Percentiles rank a stretch among this genome's conserved stretches.
phyloP scores from a whole-genome alignment of 2,113 vertebrate genomes.

The Sitta europaea region DNA sequence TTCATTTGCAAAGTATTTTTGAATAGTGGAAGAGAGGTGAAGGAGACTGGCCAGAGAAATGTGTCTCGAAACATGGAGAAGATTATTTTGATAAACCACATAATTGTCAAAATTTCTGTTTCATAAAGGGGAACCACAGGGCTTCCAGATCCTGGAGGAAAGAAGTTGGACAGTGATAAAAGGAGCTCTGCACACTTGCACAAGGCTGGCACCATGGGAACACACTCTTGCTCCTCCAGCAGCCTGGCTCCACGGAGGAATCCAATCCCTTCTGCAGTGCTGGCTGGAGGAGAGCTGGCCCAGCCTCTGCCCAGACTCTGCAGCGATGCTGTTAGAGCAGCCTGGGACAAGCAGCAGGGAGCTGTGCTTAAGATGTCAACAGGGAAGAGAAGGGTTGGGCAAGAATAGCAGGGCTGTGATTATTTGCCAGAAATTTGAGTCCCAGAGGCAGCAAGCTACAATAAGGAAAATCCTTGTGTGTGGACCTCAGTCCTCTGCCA shows the following conservation, averaged over 20 bases:
- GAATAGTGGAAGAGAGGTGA: not conserved
- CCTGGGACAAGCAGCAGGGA: not conserved
- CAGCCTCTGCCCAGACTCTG: not conserved
- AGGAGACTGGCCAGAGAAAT: not conserved
- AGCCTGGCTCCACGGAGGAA: not conserved
- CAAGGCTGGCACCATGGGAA: not conserved
- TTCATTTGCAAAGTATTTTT: not conserved
- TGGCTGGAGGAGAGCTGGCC: fast-evolving
- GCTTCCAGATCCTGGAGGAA: not conserved
- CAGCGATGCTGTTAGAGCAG: not conserved
- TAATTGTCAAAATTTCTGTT: not conserved
- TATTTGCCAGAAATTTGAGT: not conserved
- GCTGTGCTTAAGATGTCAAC: not conserved
- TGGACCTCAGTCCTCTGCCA: not conserved
- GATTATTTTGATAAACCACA: not conserved
- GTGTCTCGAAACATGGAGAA: not conserved
- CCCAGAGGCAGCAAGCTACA: not conserved
- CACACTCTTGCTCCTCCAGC: not conserved
- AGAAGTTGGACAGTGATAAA: fast-evolving
- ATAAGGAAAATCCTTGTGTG: not conserved
- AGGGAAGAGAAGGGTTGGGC: not conserved
- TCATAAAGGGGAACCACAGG: not conserved
- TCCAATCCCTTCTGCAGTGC: not conserved
- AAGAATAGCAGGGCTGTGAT: not conserved
- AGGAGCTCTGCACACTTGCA: not conserved